phyloP scores from a whole-genome alignment of 2,797 vertebrate genomes.

The Coregonus suidteri region DNA sequence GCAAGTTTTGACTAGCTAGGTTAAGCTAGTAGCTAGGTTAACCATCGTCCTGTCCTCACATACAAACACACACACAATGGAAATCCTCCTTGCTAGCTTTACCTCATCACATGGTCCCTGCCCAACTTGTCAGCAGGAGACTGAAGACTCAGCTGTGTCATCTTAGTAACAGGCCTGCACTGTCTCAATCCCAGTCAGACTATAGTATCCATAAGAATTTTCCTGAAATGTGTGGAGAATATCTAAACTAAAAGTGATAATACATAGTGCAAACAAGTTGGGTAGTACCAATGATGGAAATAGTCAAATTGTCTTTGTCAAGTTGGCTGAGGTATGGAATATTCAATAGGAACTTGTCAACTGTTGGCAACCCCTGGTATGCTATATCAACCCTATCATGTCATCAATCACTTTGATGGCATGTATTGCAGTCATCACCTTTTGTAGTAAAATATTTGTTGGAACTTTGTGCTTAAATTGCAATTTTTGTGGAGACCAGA shows the following conservation, averaged over 20 bases:
- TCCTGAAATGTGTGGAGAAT: background rate
- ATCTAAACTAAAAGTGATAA: background rate
- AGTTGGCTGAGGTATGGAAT: background rate
- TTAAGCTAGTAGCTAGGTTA: background rate
- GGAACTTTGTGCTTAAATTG: background rate
- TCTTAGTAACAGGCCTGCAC: conserved; percentile 38
- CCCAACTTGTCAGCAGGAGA: background rate
- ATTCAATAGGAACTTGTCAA: background rate
- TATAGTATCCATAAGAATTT: background rate
- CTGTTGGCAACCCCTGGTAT: background rate
- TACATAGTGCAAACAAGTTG: background rate
- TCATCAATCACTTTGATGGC: background rate
- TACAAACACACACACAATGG: background rate
- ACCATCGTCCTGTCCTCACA: background rate
- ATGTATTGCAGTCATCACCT: background rate
- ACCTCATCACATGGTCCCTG: background rate
- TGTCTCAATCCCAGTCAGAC: conserved; percentile 16
- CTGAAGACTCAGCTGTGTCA: conserved; percentile 31
- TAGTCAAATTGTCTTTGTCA: background rate
- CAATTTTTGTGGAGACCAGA: background rate
- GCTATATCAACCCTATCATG: background rate
- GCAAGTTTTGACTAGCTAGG: background rate
- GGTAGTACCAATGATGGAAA: background rate
- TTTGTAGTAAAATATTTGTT: background rate
- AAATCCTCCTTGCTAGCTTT: background rate